A percentile compares a stretch with the other conserved stretches of the same genome.
Evolutionary conservation across 2,888 invertebrate species (phyloP).

Genomic region (Synanthedon myopaeformis): DNA sequence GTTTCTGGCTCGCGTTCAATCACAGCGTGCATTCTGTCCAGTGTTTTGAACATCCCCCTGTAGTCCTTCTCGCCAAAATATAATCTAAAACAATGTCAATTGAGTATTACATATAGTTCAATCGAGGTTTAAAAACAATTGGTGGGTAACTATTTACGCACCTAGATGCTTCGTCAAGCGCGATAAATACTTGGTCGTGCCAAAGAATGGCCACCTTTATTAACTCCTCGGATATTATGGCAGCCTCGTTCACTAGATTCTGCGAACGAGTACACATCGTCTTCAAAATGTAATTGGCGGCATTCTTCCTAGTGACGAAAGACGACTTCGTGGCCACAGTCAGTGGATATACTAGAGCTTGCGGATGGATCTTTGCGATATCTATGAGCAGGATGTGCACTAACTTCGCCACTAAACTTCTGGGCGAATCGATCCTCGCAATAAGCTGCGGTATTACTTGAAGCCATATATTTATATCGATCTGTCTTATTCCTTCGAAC

Average conservation of each 20-base stretch:
- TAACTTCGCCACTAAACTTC: constrained; percentile 87
- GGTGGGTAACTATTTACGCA: constrained; percentile 6
- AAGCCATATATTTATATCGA: constrained; percentile 98
- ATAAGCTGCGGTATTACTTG: constrained; percentile 99
- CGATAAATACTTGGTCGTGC: constrained; percentile 90
- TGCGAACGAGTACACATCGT: constrained; percentile 96
- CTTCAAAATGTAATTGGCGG: constrained; percentile 93
- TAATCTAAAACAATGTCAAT: constrained; percentile 61
- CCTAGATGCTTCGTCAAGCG: constrained; percentile 91
- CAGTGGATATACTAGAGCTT: constrained; percentile 96
- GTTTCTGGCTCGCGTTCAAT: constrained; percentile 95
- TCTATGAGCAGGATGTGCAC: constrained; percentile 95
- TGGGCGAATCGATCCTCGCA: constrained; percentile 95
- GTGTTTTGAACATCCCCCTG: constrained; percentile 94
- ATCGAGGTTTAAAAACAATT: not conserved
- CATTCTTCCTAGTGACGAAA: constrained; percentile 82
- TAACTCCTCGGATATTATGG: constrained; percentile 94
- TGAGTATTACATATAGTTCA: not conserved
- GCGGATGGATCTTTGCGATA: constrained; percentile 97
- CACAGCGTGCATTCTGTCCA: constrained; percentile 95
- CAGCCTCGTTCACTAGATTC: constrained; percentile 92
- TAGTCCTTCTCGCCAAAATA: constrained; percentile 98
- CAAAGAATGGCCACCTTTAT: constrained; percentile 98
- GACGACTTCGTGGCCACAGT: constrained; percentile 97
- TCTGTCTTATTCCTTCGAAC: constrained; percentile 89